phyloP scores from a whole-genome alignment of 2,797 vertebrate genomes.

The Sebastes cheni region DNA sequence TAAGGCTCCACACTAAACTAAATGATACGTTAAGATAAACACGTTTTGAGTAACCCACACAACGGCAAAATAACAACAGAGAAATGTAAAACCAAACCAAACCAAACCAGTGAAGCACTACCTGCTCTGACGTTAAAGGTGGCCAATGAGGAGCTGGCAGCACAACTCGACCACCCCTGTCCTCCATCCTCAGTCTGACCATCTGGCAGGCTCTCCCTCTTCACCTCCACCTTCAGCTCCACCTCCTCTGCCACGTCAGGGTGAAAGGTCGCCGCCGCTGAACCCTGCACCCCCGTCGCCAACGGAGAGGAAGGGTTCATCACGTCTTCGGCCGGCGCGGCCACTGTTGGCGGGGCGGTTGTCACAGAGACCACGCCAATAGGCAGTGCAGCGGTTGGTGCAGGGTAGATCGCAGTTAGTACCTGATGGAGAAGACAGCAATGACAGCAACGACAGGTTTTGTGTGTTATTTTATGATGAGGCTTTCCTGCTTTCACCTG shows the following conservation, averaged over 20 bases:
- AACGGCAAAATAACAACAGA: neutral
- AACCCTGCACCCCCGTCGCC: constrained; percentile 56
- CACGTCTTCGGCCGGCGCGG: constrained; percentile 78
- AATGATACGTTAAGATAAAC: neutral
- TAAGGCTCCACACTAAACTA: neutral
- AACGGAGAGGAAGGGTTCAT: constrained; percentile 67
- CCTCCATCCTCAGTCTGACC: constrained; percentile 53
- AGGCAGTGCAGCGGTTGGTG: constrained; percentile 76
- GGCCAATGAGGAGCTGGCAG: constrained; percentile 2
- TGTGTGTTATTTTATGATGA: neutral
- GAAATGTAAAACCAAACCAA: neutral
- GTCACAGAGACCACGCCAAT: constrained; percentile 79
- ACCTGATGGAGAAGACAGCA: constrained; percentile 54
- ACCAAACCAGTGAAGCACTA: neutral
- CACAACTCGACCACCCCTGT: constrained; percentile 21
- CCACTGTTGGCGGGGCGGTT: constrained; percentile 71
- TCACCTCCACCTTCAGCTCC: constrained; percentile 66
- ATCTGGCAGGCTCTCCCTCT: constrained; percentile 68
- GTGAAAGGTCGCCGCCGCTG: constrained; percentile 17
- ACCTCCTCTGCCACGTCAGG: constrained; percentile 18
- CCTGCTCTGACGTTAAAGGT: constrained; percentile 34
- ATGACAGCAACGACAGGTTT: neutral
- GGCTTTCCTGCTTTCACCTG: neutral
- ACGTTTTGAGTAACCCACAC: neutral
- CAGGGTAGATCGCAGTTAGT: constrained; percentile 88